Base-by-base conservation (phyloP, 2,797 vertebrate species). In the Artibeus lituratus region DNA sequence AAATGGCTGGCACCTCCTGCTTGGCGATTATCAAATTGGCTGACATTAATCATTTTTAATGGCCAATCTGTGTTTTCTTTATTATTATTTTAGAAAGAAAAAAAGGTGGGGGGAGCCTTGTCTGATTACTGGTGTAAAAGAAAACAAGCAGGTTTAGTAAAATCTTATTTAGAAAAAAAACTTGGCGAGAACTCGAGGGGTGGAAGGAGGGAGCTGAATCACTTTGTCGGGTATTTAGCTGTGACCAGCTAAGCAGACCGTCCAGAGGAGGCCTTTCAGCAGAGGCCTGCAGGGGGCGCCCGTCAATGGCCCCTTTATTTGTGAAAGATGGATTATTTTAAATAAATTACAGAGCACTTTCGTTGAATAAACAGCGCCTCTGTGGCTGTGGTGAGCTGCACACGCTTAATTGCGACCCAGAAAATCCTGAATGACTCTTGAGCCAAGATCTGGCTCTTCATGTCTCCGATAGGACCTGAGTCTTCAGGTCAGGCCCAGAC, bases 261-360 rank as follows among this genome's bases (percentile, higher is more conserved):
- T 98, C 98, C 98, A 99, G 99, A 99, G 99, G 98, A 96, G 97
- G 95, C 98, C 98, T 99, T 99, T 99, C 99, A 99, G 99, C 98
- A 98, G 98, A 99, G 90, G 99, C 99, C 99, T 99, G 99, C 98
- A 99, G 98, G 98, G 98, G 98, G 98, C 98, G 97, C 80, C 98
- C 98, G 97, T 99, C 99, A 99, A 99, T 99, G 99, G 99, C 98
- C 99, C 99, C 99, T 99, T 99, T 99, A 99, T 99, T 99, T 99
- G 99, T 99, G 99, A 99, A 99, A 99, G 98, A 99, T 99, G 99
- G 99, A 99, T 99, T 99, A 99, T 99, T 99, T 99, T 99, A 99
- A 99, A 99, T 99, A 99, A 99, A 99, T 99, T 99, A 99, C 99
- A 99, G 99, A 99, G 99, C 99, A 99, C 99, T 99, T 99, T 99